Base-by-base conservation (phyloP, 2,113 vertebrate species). In the Calyptommatus sinebrachiatus region DNA sequence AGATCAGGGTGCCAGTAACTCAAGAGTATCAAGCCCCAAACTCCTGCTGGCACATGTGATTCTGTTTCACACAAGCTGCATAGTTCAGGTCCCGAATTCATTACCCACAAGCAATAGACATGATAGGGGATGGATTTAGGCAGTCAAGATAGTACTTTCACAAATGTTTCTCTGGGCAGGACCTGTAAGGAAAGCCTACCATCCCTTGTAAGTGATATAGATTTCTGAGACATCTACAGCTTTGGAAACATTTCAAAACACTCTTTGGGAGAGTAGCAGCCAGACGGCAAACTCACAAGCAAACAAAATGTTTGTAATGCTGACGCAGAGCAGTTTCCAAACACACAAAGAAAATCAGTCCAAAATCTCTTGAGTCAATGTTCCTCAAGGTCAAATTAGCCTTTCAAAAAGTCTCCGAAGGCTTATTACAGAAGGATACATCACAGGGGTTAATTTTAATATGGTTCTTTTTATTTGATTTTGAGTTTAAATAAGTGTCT, bases 401-500 rank as follows among this genome's bases (percentile, higher is more conserved):
- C n/a, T 20, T 8, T 66, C 66, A 57, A 22, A 57, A 82, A 57
- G 22, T 69, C 11, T 10, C 4, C 45, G 31, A 60, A 61, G 57
- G 4, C 65, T 31, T 72, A 8, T 48, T 45, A 76, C 69, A 22
- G 73, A 83, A 78, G 28, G 24, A 79, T 48, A 60, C 22, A 71
- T 78, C 8, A 62, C 1, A 1, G 20, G 20, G 46, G 73, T 86
- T 83, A 45, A 76, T 81, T 79, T 86, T 81, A 78, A 80, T 74
- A 26, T 1, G 72, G 8, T 1, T 20, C 48, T 82, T 73, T 78
- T 71, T 53, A 74, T 79, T 79, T 79, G 45, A 21, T 77, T 84
- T 74, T 80, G 29, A 26, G 82, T 83, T 85, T 68, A 71, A 78
- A 20, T 72, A 62, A 71, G 9, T 60, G 72, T 83, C 71, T 80